These are phyloP conservation scores for Parus major DNA, from an alignment of 2,113 vertebrate species.

Conservation along the genomic window DNA sequence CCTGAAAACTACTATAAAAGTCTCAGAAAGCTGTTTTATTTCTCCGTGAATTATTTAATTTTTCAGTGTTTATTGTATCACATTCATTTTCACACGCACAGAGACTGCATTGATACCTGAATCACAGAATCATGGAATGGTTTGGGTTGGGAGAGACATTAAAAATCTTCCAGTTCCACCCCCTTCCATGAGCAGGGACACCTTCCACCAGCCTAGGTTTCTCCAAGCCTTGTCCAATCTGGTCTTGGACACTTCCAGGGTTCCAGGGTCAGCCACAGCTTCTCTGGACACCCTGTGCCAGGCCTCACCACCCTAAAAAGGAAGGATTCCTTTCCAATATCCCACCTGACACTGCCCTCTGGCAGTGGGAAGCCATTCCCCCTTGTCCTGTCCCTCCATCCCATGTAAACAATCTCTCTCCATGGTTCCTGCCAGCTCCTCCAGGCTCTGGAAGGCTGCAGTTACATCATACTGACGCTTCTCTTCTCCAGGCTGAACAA, in stretches of 20 bases:
- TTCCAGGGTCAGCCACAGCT: neutral
- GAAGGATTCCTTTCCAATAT: neutral
- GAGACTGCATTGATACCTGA: neutral
- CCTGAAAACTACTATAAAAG: neutral
- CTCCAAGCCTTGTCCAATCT: accelerated
- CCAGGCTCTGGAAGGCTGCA: neutral
- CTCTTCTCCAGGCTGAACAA: neutral
- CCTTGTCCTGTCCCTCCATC: accelerated
- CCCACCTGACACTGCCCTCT: neutral
- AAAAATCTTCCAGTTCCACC: accelerated
- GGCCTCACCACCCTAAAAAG: neutral
- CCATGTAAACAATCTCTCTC: neutral
- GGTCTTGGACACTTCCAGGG: neutral
- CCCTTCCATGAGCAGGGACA: neutral
- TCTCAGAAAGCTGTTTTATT: neutral
- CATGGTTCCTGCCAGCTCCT: neutral
- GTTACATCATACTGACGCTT: accelerated
- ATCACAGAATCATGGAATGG: neutral
- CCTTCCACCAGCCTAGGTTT: accelerated
- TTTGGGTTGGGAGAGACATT: accelerated
- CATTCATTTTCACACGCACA: neutral
- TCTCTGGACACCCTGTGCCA: neutral
- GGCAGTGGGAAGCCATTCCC: neutral
- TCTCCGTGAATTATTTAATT: neutral
- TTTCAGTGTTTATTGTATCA: neutral